phyloP scores from a whole-genome alignment of 1,140 invertebrate genomes.

The Yoshiicerus persimilis region DNA sequence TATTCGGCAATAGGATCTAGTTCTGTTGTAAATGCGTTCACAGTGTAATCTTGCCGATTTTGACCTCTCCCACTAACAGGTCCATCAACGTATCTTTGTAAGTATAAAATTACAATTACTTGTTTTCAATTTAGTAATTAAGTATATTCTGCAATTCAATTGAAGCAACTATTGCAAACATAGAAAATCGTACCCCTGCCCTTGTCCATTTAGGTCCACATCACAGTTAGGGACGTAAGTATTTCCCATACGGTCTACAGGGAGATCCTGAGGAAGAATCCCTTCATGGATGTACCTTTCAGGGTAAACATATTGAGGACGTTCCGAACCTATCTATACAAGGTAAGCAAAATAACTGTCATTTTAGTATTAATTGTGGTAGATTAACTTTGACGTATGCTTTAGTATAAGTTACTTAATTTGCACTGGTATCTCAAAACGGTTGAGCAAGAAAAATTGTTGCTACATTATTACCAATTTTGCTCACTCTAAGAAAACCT shows the following conservation, averaged over 20 bases:
- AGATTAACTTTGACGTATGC: too few species aligned
- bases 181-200: background rate
- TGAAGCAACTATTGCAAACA: background rate
- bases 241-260: slow-evolving; percentile 29
- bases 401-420: too few species aligned
- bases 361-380: too few species aligned
- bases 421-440: too few species aligned
- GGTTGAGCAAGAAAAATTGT: too few species aligned
- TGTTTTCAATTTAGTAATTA: background rate
- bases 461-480: too few species aligned
- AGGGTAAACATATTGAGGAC: slow-evolving; percentile 28
- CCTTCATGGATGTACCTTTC: slow-evolving; percentile 9
- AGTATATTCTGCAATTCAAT: too few species aligned
- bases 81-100: background rate
- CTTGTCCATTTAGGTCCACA: background rate
- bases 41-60: background rate
- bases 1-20: background rate
- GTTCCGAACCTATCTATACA: slow-evolving; percentile 20
- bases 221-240: background rate
- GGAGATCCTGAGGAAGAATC: slow-evolving; percentile 1
- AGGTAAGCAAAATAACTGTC: too few species aligned
- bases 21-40: background rate
- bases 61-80: background rate
- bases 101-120: background rate
- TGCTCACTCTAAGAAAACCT: too few species aligned